Conservation (phyloP, 2,797 vertebrate genomes). For the Falco berigora region DNA sequence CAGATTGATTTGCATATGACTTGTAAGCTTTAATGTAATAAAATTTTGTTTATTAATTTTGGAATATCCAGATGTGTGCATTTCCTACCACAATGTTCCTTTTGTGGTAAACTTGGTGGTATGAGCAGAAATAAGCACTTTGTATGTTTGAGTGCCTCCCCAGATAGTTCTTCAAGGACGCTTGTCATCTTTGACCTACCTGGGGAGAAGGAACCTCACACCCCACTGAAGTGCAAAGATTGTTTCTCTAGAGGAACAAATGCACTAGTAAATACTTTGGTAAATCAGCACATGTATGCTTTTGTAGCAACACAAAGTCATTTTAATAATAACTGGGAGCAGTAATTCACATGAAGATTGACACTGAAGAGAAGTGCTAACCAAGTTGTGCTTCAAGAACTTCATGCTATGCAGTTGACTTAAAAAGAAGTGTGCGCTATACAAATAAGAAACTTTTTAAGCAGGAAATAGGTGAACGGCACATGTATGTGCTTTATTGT, state of each 20-base stretch:
- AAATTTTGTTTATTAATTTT: neutral
- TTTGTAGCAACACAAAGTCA: neutral
- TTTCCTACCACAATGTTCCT: neutral
- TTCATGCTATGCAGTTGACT: neutral
- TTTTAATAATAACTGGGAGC: neutral
- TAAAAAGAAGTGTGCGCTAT: neutral
- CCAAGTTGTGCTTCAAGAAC: neutral
- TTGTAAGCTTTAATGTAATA: neutral
- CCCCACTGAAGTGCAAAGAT: neutral
- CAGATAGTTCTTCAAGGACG: neutral
- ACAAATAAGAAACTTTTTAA: neutral
- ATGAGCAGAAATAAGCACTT: neutral
- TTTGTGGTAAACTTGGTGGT: neutral
- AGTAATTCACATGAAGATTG: rapidly evolving
- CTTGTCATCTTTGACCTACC: neutral
- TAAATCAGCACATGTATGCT: neutral
- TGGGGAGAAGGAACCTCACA: neutral
- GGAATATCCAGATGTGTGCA: neutral
- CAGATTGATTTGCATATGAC: neutral
- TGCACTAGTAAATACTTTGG: neutral
- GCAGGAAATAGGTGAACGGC: neutral
- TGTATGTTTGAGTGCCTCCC: neutral
- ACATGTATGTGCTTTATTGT: neutral
- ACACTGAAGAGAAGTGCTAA: neutral
- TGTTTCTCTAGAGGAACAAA: neutral